Base-by-base conservation (phyloP, 2,888 invertebrate species). In the Hemithea aestivaria region DNA sequence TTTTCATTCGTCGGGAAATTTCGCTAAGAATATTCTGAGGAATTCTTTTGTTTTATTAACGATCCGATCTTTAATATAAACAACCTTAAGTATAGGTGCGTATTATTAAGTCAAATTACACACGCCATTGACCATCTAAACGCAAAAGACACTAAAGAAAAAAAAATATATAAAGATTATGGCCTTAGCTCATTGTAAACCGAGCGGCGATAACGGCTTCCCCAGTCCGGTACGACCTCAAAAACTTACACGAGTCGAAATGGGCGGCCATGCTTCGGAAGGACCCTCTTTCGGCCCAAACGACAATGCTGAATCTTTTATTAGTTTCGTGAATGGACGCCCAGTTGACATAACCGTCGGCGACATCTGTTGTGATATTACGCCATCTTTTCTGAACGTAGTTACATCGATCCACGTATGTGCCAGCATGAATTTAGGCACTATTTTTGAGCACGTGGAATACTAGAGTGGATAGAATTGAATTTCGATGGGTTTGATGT, bases 271-370 rank as follows among this genome's bases (percentile, higher is more conserved):
- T 66, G 71, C 65, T 66, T 66, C 59, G 62, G 66, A 70, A 76
- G 67, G 58, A 73, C 80, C 83, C 76, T 76, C 72, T 74, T 73
- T 72, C 63, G 69, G 66, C 54, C 44, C 65, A 71, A 80, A 80
- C 80, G 81, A 74, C 77, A 76, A 75, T 77, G 78, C 80, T 85
- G 85, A 84, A 83, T 85, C 82, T 85, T 84, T 84, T 87, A 87
- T 85, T 84, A 82, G 82, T 79, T 82, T 73, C 62, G 79, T 76
- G 78, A 83, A 83, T 81, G 79, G 76, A 77, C 73, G 80, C 72
- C 75, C 76, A 78, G 82, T 80, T 81, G 83, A 80, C 80, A 79
- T 85, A 82, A 83, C 78, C 77, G 80, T 82, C 80, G 72, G 60
- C 68, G 73, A 79, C 84, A 87, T 83, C 81, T 85, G 85, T 82